phyloP scores from a whole-genome alignment of 2,113 vertebrate species.

The Jaculus jaculus region DNA sequence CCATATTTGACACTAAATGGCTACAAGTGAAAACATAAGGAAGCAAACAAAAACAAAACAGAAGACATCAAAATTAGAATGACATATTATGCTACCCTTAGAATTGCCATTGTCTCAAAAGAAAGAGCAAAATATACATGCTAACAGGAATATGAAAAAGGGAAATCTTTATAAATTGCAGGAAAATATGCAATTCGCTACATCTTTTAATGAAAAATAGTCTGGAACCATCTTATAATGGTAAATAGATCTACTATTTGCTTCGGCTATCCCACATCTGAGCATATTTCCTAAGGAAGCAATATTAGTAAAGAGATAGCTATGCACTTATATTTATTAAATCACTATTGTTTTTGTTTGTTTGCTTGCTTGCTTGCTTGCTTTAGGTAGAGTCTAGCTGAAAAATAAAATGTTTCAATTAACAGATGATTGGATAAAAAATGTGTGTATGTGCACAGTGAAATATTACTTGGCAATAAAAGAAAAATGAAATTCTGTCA shows the following conservation, averaged over 20 bases:
- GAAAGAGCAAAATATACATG: neutral
- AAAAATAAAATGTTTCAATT: neutral
- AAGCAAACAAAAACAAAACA: neutral
- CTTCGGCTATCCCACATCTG: neutral
- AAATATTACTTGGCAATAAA: neutral
- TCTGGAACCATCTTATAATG: neutral
- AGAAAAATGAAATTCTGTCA: neutral
- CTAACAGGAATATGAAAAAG: neutral
- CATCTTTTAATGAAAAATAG: neutral
- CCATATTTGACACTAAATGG: too few species aligned
- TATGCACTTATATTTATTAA: neutral
- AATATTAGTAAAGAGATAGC: neutral
- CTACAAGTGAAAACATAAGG: neutral
- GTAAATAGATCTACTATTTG: neutral
- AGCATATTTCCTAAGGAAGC: neutral
- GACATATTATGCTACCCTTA: neutral
- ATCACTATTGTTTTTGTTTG: neutral
- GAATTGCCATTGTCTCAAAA: neutral
- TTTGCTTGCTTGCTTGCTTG: too few species aligned
- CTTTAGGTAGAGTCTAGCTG: too few species aligned
- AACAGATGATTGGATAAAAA: neutral
- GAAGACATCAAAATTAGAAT: neutral
- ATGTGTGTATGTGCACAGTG: too few species aligned
- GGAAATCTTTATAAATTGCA: neutral
- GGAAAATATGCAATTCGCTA: neutral